Percentiles rank a stretch among this genome's conserved stretches.
Evolutionary conservation across 2,113 vertebrate species (phyloP).

Genomic region (Muntiacus muntjak): DNA sequence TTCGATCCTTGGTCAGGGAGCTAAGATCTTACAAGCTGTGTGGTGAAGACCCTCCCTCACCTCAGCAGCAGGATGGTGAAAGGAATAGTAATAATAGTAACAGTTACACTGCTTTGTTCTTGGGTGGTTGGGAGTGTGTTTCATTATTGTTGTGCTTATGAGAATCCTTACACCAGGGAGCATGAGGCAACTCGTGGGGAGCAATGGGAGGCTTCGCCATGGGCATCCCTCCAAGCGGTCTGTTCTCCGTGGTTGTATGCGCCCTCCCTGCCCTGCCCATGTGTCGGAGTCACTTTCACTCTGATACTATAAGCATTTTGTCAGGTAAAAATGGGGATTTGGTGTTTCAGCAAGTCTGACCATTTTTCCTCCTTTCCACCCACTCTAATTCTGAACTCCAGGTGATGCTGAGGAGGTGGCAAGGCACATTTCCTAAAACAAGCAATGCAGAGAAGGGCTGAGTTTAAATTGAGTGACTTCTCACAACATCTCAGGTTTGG

Average conservation of each 20-base stretch:
- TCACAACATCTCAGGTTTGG: slow-evolving; percentile 35
- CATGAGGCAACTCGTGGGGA: background rate
- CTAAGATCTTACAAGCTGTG: background rate
- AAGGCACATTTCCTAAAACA: slow-evolving; percentile 20
- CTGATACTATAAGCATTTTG: background rate
- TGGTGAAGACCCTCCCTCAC: background rate
- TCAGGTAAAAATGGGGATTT: background rate
- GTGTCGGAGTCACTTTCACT: background rate
- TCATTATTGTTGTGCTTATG: background rate
- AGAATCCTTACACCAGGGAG: background rate
- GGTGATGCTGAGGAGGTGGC: background rate
- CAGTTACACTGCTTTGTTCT: background rate
- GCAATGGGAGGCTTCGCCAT: background rate
- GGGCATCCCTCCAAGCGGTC: background rate
- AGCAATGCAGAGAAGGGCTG: background rate
- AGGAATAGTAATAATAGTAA: background rate
- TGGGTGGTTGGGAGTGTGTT: background rate
- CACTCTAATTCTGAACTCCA: slow-evolving; percentile 20
- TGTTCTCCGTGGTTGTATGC: fast-evolving
- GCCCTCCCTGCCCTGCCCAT: fast-evolving
- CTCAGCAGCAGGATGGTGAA: background rate
- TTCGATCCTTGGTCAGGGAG: background rate
- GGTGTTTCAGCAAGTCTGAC: background rate
- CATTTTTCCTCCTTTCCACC: background rate
- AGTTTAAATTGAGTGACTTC: slow-evolving; percentile 47